Evolutionary conservation across 1,140 invertebrate species (phyloP).

Genomic region (Eupeodes corollae): DNA sequence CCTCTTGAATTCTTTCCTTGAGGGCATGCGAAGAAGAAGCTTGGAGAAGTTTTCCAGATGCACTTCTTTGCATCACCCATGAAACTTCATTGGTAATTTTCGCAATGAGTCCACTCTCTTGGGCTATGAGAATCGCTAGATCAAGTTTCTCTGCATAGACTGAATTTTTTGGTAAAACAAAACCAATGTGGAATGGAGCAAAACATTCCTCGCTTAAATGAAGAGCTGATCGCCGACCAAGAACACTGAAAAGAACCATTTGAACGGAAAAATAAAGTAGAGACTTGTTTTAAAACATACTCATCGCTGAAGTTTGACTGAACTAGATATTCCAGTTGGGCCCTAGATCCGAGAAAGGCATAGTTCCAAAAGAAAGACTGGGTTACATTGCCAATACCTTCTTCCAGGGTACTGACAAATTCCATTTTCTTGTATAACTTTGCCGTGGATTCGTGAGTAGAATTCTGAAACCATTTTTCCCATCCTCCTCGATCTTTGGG

Average conservation of each 20-base stretch:
- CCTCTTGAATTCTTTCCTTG: constrained; percentile 41
- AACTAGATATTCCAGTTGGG: constrained; percentile 54
- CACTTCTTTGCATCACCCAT: constrained; percentile 52
- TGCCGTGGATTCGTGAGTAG: constrained; percentile 43
- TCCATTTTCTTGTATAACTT: constrained; percentile 52
- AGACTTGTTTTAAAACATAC: constrained; percentile 36
- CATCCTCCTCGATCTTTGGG: constrained; percentile 59
- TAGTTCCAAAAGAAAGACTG: constrained; percentile 60
- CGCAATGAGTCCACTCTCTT: constrained; percentile 50
- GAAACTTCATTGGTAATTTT: constrained; percentile 56
- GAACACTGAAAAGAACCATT: constrained; percentile 17
- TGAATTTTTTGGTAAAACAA: constrained; percentile 48
- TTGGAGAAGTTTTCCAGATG: constrained; percentile 46
- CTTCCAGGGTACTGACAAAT: constrained; percentile 47
- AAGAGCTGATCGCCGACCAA: constrained; percentile 47
- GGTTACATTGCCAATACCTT: constrained; percentile 56
- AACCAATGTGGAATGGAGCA: constrained; percentile 50
- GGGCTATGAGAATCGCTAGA: constrained; percentile 43
- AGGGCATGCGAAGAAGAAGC: constrained; percentile 28
- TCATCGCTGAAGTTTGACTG: constrained; percentile 52
- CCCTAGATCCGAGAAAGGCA: constrained; percentile 56
- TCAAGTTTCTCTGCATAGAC: constrained; percentile 49
- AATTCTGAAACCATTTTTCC: constrained; percentile 54
- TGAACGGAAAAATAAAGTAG: background rate
- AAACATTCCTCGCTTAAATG: constrained; percentile 62